phyloP scores from a whole-genome alignment of 1,140 invertebrate species.

The Neodiprion fabricii region DNA sequence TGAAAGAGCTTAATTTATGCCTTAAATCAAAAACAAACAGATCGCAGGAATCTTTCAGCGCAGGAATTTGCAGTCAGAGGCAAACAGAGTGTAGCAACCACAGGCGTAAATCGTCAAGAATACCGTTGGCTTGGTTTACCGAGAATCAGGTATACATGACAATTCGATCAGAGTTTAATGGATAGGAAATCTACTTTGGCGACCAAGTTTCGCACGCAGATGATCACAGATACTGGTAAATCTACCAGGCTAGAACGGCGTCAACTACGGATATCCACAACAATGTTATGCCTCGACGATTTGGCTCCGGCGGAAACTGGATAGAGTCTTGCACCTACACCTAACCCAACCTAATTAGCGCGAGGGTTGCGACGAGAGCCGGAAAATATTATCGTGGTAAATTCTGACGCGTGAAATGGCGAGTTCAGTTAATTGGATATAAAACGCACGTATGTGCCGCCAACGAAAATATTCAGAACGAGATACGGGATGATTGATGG shows the following conservation, averaged over 20 bases:
- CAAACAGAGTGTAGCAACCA: too few species aligned
- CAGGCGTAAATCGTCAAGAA: too few species aligned
- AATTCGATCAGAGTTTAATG: background rate
- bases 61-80: too few species aligned
- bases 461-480: too few species aligned
- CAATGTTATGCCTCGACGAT: background rate
- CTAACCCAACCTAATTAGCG: background rate
- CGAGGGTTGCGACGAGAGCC: background rate
- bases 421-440: background rate
- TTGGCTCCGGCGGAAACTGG: background rate
- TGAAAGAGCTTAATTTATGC: too few species aligned
- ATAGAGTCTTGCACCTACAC: background rate
- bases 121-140: too few species aligned
- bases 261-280: background rate
- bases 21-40: too few species aligned
- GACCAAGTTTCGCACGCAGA: background rate
- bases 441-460: background rate
- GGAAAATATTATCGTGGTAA: background rate
- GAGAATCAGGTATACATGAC: background rate
- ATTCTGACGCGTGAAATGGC: background rate
- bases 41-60: too few species aligned
- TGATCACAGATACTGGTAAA: too few species aligned
- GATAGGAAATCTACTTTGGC: background rate
- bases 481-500: background rate
- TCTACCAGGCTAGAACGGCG: too few species aligned